Conservation (phyloP, 2,888 invertebrate species). For the Leptinotarsa tumamoca region DNA sequence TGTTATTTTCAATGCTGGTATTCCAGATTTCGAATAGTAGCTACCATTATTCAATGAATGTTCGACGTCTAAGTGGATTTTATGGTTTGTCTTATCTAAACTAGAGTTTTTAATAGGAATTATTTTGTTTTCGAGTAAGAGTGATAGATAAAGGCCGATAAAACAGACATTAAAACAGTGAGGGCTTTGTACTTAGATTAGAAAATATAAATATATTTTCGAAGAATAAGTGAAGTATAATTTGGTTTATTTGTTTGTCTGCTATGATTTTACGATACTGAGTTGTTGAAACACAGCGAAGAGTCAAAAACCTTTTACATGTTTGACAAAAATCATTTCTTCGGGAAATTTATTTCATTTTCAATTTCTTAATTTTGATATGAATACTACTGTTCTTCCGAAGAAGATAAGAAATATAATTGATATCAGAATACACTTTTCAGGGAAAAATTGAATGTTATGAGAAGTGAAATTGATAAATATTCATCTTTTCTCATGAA, state of each 20-base stretch:
- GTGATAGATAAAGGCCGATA: conserved; percentile 18
- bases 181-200: conserved; percentile 19
- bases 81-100: conserved; percentile 25
- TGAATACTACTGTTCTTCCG: too few relatives aligned
- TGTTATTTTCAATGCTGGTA: conserved; percentile 21
- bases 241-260: not conserved
- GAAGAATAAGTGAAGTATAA: not conserved
- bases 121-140: conserved; percentile 27
- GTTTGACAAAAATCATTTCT: too few relatives aligned
- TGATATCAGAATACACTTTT: too few relatives aligned
- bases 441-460: too few relatives aligned
- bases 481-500: too few relatives aligned
- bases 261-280: not conserved
- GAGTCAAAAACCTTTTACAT: too few relatives aligned
- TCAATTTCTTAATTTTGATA: too few relatives aligned
- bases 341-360: too few relatives aligned
- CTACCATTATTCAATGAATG: conserved; percentile 3
- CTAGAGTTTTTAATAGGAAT: conserved; percentile 7
- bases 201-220: conserved; percentile 4
- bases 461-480: too few relatives aligned
- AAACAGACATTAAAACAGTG: conserved; percentile 10
- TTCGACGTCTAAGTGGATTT: conserved; percentile 17
- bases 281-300: not conserved
- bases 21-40: conserved; percentile 20
- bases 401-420: too few relatives aligned